phyloP scores from a whole-genome alignment of 1,140 invertebrate species.

The Diabrotica virgifera region DNA sequence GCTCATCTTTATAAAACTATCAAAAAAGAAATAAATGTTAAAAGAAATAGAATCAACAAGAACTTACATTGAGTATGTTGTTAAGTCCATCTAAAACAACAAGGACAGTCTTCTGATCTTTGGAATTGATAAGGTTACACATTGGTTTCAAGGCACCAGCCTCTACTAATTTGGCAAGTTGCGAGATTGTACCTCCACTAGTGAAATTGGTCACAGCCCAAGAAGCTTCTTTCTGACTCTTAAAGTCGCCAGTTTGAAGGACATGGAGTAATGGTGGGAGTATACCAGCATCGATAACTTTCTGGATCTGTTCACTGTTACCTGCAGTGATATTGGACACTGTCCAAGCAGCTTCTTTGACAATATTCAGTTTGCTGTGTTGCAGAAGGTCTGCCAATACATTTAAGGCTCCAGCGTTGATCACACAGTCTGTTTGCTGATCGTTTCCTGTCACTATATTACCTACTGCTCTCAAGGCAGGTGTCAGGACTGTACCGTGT shows the following conservation, averaged over 20 bases:
- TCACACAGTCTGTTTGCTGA: constrained; percentile 85
- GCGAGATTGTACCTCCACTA: constrained; percentile 91
- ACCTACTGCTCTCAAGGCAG: constrained; percentile 83
- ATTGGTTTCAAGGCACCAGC: constrained; percentile 88
- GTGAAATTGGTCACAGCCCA: constrained; percentile 99
- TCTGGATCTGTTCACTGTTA: constrained; percentile 95
- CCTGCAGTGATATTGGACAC: constrained; percentile 98
- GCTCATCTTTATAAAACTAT: no score
- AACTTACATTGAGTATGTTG: constrained; percentile 68
- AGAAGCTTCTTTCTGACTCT: constrained; percentile 98
- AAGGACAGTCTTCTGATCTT: constrained; percentile 77
- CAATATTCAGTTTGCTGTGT: constrained; percentile 65
- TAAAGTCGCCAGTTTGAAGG: constrained; percentile 92
- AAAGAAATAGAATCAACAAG: neutral
- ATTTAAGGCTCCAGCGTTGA: constrained; percentile 74
- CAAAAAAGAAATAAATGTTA: no score
- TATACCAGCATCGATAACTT: constrained; percentile 91
- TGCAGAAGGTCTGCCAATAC: constrained; percentile 70
- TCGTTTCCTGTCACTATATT: constrained; percentile 87
- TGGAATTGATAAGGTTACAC: constrained; percentile 84
- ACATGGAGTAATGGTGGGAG: constrained; percentile 71
- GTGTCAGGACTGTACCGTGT: constrained; percentile 78
- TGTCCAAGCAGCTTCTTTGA: constrained; percentile 98
- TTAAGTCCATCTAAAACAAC: constrained; percentile 90
- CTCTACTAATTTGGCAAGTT: constrained; percentile 82